Percentiles rank a stretch among this genome's conserved stretches.
Conservation (phyloP, 2,113 vertebrate genomes). For the Probosciger aterrimus region DNA sequence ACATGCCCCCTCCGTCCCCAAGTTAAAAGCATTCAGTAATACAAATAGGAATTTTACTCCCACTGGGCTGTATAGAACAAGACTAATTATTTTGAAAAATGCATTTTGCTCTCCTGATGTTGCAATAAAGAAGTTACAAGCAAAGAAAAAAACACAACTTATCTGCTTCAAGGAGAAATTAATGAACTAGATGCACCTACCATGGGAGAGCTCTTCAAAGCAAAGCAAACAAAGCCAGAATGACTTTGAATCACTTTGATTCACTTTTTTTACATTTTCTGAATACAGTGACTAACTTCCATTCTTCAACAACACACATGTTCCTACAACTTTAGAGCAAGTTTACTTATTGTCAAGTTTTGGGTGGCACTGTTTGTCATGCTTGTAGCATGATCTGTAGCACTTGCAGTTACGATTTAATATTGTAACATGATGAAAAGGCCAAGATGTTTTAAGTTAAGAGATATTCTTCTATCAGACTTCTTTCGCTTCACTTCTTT, state of each 20-base stretch:
- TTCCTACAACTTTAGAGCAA: neutral
- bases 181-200: neutral
- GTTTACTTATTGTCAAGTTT: neutral
- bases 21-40: neutral
- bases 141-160: neutral
- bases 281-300: neutral
- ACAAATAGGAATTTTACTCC: neutral
- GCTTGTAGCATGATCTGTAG: neutral
- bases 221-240: neutral
- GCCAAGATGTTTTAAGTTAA: neutral
- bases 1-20: neutral
- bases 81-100: neutral
- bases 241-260: neutral
- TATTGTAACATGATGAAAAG: neutral
- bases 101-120: neutral
- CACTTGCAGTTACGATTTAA: neutral
- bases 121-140: neutral
- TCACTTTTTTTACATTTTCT: neutral
- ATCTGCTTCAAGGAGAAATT: neutral
- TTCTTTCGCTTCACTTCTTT: neutral
- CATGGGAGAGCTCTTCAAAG: neutral
- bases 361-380: neutral
- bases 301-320: neutral
- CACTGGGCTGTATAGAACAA: neutral
- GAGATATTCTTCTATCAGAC: fast-evolving